phyloP scores from a whole-genome alignment of 1,140 invertebrate genomes.

The Drosophila malerkotliana region DNA sequence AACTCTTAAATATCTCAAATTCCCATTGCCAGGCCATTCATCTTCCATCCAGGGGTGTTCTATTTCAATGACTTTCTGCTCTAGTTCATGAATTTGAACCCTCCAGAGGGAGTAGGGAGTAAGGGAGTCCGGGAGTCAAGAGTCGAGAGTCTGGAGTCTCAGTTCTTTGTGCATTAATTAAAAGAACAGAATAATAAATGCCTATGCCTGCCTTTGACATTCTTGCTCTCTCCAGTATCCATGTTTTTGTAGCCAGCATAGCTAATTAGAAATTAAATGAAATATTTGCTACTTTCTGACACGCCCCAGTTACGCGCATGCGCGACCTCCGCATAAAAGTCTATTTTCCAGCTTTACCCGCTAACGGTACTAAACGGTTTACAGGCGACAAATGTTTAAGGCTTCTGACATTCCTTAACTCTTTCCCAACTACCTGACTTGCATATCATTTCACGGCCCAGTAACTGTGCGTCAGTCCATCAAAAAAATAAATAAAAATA shows the following conservation, averaged over 20 bases:
- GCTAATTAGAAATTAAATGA: constrained; percentile 75
- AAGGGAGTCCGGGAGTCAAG: too few relatives aligned
- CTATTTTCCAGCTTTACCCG: constrained; percentile 14
- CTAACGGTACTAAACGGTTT: constrained; percentile 33
- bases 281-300: constrained; percentile 48
- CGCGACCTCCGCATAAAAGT: constrained; percentile 34
- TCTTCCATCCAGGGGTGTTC: constrained; percentile 27
- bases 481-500: constrained; percentile 36
- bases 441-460: constrained; percentile 65
- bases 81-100: constrained; percentile 33
- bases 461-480: constrained; percentile 26
- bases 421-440: constrained; percentile 51
- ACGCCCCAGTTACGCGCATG: constrained; percentile 65
- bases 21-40: constrained; percentile 2
- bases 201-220: background rate
- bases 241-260: constrained; percentile 30
- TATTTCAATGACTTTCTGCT: constrained; percentile 48
- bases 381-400: constrained; percentile 40
- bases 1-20: constrained; percentile 41
- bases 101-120: constrained; percentile 5
- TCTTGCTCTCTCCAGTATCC: constrained; percentile 2
- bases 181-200: constrained; percentile 21
- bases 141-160: constrained; percentile 27
- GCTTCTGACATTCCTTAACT: constrained; percentile 12
- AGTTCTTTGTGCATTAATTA: constrained; percentile 52